Conservation (phyloP, 2,113 vertebrate species). For the Tor tambroides region DNA sequence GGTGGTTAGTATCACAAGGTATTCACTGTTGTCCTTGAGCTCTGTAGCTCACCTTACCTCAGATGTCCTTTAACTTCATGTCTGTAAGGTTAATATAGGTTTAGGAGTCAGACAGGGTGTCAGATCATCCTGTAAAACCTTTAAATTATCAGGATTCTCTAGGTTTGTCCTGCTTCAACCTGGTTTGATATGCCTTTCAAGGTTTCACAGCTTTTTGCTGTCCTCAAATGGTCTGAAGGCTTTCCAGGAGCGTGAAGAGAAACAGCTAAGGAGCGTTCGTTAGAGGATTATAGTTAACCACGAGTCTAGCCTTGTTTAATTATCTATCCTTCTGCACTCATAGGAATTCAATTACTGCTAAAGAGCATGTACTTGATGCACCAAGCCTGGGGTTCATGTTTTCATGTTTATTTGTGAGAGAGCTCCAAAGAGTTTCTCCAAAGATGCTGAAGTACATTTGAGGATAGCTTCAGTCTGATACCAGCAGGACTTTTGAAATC, state of each 20-base stretch:
- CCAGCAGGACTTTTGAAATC: neutral
- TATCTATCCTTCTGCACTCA: neutral
- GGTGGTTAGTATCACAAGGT: neutral
- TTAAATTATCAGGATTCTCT: neutral
- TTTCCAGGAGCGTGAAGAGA: constrained; percentile 32
- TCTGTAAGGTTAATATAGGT: neutral
- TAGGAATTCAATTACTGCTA: constrained; percentile 5
- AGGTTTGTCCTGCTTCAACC: constrained; percentile 4
- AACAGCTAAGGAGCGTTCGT: neutral
- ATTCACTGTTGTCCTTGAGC: neutral
- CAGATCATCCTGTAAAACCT: neutral
- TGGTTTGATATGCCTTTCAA: constrained; percentile 21
- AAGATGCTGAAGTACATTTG: constrained; percentile 4
- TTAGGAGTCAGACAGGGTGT: neutral
- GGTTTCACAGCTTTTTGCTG: constrained; percentile 32
- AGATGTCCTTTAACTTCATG: constrained; percentile 4
- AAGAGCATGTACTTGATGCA: neutral
- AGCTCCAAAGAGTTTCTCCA: neutral
- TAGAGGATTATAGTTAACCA: neutral
- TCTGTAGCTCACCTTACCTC: neutral
- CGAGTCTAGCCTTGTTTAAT: constrained; percentile 2
- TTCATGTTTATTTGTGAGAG: neutral
- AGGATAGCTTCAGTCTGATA: neutral
- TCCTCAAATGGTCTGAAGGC: constrained; percentile 4
- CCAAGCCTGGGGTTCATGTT: neutral